A percentile compares a stretch with the other conserved stretches of the same genome.
Conservation (phyloP, 2,797 vertebrate genomes). For the Novumbra hubbsi region DNA sequence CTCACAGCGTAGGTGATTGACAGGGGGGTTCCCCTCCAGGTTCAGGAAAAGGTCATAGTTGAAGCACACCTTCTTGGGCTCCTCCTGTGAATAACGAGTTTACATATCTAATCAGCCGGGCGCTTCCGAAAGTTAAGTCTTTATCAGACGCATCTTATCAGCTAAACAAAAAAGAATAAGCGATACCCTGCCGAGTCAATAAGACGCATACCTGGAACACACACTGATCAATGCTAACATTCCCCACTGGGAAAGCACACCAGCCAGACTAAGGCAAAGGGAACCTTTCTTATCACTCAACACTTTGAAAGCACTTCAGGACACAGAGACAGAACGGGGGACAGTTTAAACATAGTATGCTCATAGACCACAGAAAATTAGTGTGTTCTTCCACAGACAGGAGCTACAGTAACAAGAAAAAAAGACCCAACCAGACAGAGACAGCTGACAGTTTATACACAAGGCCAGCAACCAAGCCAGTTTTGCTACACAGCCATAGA, state of each 20-base stretch:
- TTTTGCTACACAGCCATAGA: not conserved
- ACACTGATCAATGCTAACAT: conserved; percentile 47
- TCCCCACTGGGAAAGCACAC: conserved; percentile 23
- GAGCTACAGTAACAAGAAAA: not conserved
- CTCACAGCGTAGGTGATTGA: conserved; percentile 97
- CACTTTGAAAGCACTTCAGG: not conserved
- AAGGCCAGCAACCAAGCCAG: not conserved
- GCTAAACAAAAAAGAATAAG: conserved; percentile 28
- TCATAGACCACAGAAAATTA: conserved; percentile 15
- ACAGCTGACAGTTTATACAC: not conserved
- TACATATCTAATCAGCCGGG: not conserved
- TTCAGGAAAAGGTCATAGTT: conserved; percentile 98
- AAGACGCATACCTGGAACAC: conserved; percentile 27
- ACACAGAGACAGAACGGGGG: not conserved
- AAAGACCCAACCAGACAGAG: not conserved
- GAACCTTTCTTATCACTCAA: not conserved
- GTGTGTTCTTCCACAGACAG: not conserved
- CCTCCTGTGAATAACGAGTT: conserved; percentile 78
- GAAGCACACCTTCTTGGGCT: conserved; percentile 95
- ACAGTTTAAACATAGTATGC: not conserved
- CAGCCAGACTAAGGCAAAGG: not conserved
- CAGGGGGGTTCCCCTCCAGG: conserved; percentile 95
- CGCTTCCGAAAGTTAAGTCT: not conserved
- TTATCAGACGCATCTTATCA: conserved; percentile 17
- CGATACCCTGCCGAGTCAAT: conserved; percentile 40